Evolutionary conservation across 2,888 invertebrate species (phyloP).

Genomic region (Pachymerium ferrugineum): DNA sequence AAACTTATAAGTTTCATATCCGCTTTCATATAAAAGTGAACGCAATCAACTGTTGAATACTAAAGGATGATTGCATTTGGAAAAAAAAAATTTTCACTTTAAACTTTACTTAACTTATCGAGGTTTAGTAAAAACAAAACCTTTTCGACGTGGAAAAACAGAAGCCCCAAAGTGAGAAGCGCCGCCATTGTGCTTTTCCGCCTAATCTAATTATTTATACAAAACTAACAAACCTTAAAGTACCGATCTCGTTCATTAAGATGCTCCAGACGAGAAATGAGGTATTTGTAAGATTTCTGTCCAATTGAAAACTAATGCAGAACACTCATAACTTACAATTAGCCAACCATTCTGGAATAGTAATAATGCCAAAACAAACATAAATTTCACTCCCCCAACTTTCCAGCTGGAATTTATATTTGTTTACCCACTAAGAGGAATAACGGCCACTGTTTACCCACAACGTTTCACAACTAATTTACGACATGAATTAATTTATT

Average conservation of each 20-base stretch:
- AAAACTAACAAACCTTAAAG: not conserved
- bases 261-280: not conserved
- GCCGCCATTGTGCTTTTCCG: not conserved
- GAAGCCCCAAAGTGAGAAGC: not conserved
- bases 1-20: too few relatives aligned
- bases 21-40: too few relatives aligned
- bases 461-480: conserved; percentile 4
- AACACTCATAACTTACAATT: not conserved
- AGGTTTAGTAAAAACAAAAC: too few relatives aligned
- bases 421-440: not conserved
- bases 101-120: too few relatives aligned
- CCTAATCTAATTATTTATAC: not conserved
- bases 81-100: too few relatives aligned
- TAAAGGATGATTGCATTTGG: too few relatives aligned
- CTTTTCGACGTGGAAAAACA: not conserved
- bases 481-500: conserved; percentile 5
- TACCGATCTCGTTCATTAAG: not conserved
- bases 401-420: not conserved
- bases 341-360: conserved; percentile 4
- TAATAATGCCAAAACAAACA: conserved; percentile 18
- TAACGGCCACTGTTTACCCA: not conserved
- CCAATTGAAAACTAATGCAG: conserved; percentile 6
- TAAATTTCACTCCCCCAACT: conserved; percentile 14
- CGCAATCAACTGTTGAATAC: too few relatives aligned
- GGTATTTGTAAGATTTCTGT: not conserved